Base-by-base conservation (phyloP, 2,797 vertebrate species). In the Gymnoscopelus microlampas region DNA sequence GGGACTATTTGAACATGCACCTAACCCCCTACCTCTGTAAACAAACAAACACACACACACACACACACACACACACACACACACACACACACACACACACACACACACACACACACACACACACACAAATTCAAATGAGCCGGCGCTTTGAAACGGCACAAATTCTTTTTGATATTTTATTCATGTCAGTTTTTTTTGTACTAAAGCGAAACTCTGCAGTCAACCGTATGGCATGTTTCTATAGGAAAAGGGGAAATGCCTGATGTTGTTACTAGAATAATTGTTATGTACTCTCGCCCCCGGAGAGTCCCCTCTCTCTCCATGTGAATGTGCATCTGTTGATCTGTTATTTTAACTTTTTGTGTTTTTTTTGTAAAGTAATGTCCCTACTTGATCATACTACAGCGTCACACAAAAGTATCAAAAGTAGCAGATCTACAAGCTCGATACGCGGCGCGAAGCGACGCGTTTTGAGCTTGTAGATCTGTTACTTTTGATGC, bases 161-260 rank as follows among this genome's bases (percentile, higher is more conserved):
- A 59, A 57, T 76, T 77, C 5, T 13, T 73, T 44, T 85, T 83
- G 60, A 85, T 88, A 73, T 81, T 85, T 88, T 82, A 86, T 87
- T 90, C 62, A 88, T 82, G 66, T 71, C 11, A 57, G 68, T 75
- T 74, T 83, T 70, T 75, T 44, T 44, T 2, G 39, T 82, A 83
- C 78, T 78, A 68, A 78, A 85, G 73, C 68, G 63, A 70, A 55
- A 78, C 64, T 67, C 9, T 75, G 58, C 67, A 74, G 3, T 29
- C 59, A 74, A 77, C 68, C 81, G 80, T 76, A 81, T 81, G 80
- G 75, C 24, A 3, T 72, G 48, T 62, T 70, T 90, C 1, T 80
- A 77, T 26, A 54, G 24, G 44, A 29, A 68, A 81, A 47, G 54
- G 53, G 13, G 59, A 61, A 69, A 76, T 65, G 59, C 70, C 81